Evolutionary conservation across 2,888 invertebrate genomes (phyloP), one percentile per base, ranked within the genome.

Genomic region (Xiphydria camelus): DNA sequence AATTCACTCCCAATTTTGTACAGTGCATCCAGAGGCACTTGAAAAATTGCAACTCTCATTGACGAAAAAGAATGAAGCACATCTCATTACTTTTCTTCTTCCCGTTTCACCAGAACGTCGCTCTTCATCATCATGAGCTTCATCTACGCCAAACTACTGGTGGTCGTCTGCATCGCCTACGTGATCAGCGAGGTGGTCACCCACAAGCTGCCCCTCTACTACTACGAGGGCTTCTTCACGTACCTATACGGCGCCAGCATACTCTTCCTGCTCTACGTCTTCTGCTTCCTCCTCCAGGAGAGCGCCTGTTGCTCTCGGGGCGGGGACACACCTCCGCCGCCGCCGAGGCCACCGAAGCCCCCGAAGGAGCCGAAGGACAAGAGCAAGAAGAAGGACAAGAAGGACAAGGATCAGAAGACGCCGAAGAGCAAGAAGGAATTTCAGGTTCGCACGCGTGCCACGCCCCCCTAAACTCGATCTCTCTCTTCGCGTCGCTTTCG

Each of bases 181-280:
- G 93, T 95, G 66, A 88, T 95, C 77, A 92, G 94, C 69, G 94
- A 96, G 80, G 92, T 94, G 69, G 90, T 93, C 72, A 94, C 94
- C 59, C 90, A 92, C 80, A 90, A 89, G 77, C 83, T 94, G 62
- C 94, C 94, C 56, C 85, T 91, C 55, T 89, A 90, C 78, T 94
- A 93, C 80, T 94, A 93, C 78, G 94, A 94, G 83, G 93, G 92
- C 61, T 93, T 94, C 83, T 94, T 94, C 82, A 92, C 93, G 55
- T 94, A 94, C 79, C 82, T 94, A 54, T 94, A 94, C 78, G 91
- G 93, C 68, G 87, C 89, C 81, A 93, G 93, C 80, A 92, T 94
- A 77, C 81, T 94, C 66, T 94, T 94, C 81, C 83, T 94, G 73
- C 82, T 94, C 62, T 94, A 94, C 81, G 93, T 94, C 59, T 94